Base-by-base conservation (phyloP, 2,113 vertebrate species). In the Athene noctua region DNA sequence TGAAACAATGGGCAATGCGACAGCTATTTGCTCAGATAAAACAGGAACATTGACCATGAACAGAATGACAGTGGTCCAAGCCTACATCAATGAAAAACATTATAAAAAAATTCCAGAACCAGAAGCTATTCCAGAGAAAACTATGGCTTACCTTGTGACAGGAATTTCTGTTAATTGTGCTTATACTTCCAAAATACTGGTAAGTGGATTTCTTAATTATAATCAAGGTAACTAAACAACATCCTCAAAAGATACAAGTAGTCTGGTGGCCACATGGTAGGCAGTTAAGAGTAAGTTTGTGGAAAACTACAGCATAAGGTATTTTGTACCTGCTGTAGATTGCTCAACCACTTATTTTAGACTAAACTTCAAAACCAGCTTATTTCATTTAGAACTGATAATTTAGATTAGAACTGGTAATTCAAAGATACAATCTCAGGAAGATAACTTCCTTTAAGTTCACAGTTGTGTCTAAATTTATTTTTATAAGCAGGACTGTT, bases 1-100 rank as follows among this genome's bases (percentile, higher is more conserved):
- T 97, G 99, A 99, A 98, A 99, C 99, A 32, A 99, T 99, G 99
- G 99, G 99, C 88, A 99, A 99, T 73, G 99, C 99, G 58, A 99
- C 99, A 32, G 99, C 99, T 93, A 99, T 99, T 98, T 99, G 99
- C 97, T 99, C 99, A 47, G 99, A 99, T 98, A 99, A 99, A 98
- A 99, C 99, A 0, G 99, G 99, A 66, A 99, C 99, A 5, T 97
- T 99, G 95, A 99, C 99, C 55, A 99, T 99, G 99, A 99, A 99
- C 97, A 98, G 99, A 96, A 99, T 99, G 99, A 99, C 99, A n/a
- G 99, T 99, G 67, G 99, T 99, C 92, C 99, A 99, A 97, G 98
- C 98, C 91, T 99, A 97, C 96, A 70, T 99, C 36, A 99, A 98
- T 91, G 99, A 99, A 78, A 99, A 99, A 58, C 98, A 99, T 97